phyloP scores from a whole-genome alignment of 2,888 invertebrate genomes.

The Hirtodrosophila trivittata region DNA sequence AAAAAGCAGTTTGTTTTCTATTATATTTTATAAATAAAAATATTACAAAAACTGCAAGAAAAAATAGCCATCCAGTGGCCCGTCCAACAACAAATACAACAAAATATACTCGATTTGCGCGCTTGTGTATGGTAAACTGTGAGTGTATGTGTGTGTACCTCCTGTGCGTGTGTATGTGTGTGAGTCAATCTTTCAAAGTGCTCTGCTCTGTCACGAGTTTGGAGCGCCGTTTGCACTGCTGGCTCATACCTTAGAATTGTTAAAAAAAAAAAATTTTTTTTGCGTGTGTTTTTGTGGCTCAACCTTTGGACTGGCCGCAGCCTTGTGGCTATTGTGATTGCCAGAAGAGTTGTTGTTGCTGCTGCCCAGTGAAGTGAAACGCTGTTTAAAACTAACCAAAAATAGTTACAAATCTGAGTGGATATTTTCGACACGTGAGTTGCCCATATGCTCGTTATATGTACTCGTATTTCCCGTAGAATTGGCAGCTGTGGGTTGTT shows the following conservation, averaged over 20 bases:
- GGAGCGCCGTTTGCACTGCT: slow-evolving; percentile 60
- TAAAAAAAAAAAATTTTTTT: slow-evolving; percentile 32
- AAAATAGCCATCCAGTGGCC: slow-evolving; percentile 23
- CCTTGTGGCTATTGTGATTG: slow-evolving; percentile 53
- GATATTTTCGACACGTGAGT: slow-evolving; percentile 56
- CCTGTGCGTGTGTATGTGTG: slow-evolving; percentile 31
- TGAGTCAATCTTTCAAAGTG: slow-evolving; percentile 32
- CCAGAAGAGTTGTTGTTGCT: slow-evolving; percentile 22
- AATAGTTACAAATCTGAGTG: slow-evolving; percentile 24
- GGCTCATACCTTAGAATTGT: slow-evolving; percentile 49
- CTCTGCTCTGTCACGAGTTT: slow-evolving; percentile 67
- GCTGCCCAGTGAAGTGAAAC: slow-evolving; percentile 64
- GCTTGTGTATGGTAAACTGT: slow-evolving; percentile 27
- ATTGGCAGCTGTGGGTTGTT: slow-evolving; percentile 27
- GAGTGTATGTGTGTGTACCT: slow-evolving; percentile 12
- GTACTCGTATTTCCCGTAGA: slow-evolving; percentile 53
- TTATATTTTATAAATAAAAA: slow-evolving; percentile 38
- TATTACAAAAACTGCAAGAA: slow-evolving; percentile 22
- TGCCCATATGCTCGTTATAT: slow-evolving; percentile 29
- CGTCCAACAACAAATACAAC: slow-evolving; percentile 22
- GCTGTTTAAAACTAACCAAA: slow-evolving; percentile 23
- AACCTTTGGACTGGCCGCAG: slow-evolving; percentile 67
- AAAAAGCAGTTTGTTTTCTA: slow-evolving; percentile 9
- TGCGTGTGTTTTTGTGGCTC: slow-evolving; percentile 54
- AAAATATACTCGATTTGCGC: slow-evolving; percentile 35